Conservation (phyloP, 2,113 vertebrate species). For the Triplophysa siluroides region DNA sequence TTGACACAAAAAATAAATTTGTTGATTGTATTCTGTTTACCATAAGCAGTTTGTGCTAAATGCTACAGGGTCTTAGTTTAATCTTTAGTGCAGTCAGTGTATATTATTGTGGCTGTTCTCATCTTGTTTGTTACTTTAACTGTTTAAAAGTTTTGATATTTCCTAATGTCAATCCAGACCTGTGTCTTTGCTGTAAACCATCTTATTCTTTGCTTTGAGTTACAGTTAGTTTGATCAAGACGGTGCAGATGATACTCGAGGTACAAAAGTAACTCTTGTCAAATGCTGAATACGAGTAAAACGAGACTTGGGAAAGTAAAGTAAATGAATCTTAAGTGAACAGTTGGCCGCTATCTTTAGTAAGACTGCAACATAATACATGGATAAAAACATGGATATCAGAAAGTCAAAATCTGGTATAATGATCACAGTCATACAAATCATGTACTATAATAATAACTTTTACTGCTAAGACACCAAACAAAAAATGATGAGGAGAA, state of each 20-base stretch:
- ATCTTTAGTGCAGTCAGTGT: not conserved
- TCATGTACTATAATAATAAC: too few species aligned
- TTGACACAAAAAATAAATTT: constrained; percentile 1
- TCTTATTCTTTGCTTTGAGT: not conserved
- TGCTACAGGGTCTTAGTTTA: not conserved
- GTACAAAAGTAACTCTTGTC: too few species aligned
- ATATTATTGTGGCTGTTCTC: constrained; percentile 3
- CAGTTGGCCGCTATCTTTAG: too few species aligned
- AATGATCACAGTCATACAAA: too few species aligned
- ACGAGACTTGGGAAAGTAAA: too few species aligned
- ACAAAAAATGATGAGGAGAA: too few species aligned
- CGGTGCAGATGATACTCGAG: not conserved
- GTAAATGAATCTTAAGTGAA: too few species aligned
- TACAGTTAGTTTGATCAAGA: not conserved
- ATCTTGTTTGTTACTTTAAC: not conserved
- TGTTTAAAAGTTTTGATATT: not conserved
- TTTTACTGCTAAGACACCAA: too few species aligned
- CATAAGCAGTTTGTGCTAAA: not conserved
- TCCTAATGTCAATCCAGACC: not conserved
- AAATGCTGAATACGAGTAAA: too few species aligned
- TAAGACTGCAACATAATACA: too few species aligned
- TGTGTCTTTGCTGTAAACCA: not conserved
- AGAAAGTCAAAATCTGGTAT: too few species aligned
- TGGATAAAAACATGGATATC: too few species aligned
- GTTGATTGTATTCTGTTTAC: constrained; percentile 1